A percentile compares a stretch with the other conserved stretches of the same genome.
Evolutionary conservation across 2,888 invertebrate genomes (phyloP).

Genomic region (Silvanus unidentatus): DNA sequence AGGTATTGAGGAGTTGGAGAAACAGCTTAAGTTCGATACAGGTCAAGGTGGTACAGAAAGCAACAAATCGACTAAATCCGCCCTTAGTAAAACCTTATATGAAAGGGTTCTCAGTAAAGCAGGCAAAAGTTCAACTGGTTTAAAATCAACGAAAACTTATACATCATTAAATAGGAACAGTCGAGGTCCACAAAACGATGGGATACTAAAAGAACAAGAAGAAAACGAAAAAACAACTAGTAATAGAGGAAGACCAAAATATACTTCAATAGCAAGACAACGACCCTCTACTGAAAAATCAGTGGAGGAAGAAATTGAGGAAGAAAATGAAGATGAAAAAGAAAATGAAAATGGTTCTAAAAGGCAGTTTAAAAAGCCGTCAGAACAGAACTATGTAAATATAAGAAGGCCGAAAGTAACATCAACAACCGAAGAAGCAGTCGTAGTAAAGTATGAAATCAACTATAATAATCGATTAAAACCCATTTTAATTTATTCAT

Average conservation of each 20-base stretch:
- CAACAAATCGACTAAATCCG: constrained; percentile 55
- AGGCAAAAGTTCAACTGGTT: constrained; percentile 27
- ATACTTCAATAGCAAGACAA: constrained; percentile 38
- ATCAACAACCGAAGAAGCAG: constrained; percentile 34
- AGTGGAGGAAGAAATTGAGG: constrained; percentile 22
- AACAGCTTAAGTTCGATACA: constrained; percentile 52
- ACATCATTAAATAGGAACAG: constrained; percentile 57
- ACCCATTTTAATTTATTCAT: constrained; percentile 8
- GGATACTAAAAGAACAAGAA: constrained; percentile 29
- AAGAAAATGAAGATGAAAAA: constrained; percentile 27
- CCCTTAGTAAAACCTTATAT: constrained; percentile 70
- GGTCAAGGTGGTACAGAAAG: constrained; percentile 41
- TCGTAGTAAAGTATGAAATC: constrained; percentile 25
- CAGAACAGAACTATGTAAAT: constrained; percentile 60
- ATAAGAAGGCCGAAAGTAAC: constrained; percentile 57
- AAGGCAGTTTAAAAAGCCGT: constrained; percentile 30
- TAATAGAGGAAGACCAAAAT: constrained; percentile 46
- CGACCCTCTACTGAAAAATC: constrained; percentile 32
- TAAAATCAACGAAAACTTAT: constrained; percentile 41
- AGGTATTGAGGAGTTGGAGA: constrained; percentile 81
- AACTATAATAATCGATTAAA: background rate
- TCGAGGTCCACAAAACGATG: constrained; percentile 54
- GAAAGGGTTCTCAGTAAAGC: constrained; percentile 61
- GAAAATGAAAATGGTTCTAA: constrained; percentile 9
- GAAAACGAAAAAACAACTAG: constrained; percentile 35